A percentile compares a stretch with the other conserved stretches of the same genome.
Conservation (phyloP, 2,888 invertebrate genomes). For the Megalurothrips usitatus region DNA sequence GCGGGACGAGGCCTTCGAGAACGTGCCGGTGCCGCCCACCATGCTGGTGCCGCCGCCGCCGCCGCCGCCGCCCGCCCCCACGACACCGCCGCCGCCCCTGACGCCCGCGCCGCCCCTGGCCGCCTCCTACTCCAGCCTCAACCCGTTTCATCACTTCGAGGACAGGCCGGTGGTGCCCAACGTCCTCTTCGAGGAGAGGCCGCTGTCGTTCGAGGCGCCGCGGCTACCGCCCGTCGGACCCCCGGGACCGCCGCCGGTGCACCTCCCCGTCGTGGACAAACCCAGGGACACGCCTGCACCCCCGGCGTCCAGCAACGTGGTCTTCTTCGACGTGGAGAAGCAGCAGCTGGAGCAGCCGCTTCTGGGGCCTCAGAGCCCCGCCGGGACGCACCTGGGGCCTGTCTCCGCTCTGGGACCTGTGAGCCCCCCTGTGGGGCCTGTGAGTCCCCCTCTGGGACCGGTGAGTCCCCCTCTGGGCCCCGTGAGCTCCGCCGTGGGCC, state of each 20-base stretch:
- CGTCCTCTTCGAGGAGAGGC: constrained; percentile 37
- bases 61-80: constrained; percentile 32
- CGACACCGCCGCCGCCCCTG: constrained; percentile 34
- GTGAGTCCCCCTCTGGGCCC: not conserved
- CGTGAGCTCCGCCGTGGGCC: not conserved
- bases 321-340: not conserved
- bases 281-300: not conserved
- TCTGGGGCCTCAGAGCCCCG: not conserved
- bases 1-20: not conserved
- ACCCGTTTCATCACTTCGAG: constrained; percentile 37
- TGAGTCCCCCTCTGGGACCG: not conserved
- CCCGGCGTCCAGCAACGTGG: not conserved
- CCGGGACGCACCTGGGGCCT: not conserved
- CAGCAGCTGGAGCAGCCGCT: not conserved
- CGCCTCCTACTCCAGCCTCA: constrained; percentile 36
- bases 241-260: not conserved
- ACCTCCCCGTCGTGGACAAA: not conserved
- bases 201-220: constrained; percentile 44
- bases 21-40: constrained; percentile 54
- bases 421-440: not conserved
- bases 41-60: constrained; percentile 64
- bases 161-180: constrained; percentile 38
- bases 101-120: constrained; percentile 32
- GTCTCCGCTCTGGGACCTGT: not conserved
- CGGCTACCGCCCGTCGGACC: not conserved